phyloP scores from a whole-genome alignment of 2,888 invertebrate species.

The Spisula solida region DNA sequence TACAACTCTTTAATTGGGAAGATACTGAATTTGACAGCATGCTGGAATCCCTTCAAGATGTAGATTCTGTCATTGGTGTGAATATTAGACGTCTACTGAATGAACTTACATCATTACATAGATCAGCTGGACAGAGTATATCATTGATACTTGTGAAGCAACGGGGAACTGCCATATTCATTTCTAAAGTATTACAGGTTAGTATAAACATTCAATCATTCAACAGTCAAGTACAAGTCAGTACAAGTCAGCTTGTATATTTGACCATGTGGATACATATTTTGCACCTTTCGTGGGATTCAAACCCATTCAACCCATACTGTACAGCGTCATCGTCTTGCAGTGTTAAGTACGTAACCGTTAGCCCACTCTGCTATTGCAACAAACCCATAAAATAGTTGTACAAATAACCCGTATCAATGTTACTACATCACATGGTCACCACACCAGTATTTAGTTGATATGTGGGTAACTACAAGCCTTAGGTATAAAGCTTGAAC shows the following conservation, averaged over 20 bases:
- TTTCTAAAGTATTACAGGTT: conserved; percentile 72
- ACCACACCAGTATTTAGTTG: too few relatives aligned
- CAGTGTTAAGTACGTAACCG: too few relatives aligned
- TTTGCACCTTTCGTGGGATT: not conserved
- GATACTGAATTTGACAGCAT: conserved; percentile 7
- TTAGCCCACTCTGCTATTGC: too few relatives aligned
- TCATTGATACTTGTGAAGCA: conserved; percentile 82
- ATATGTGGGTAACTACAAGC: too few relatives aligned
- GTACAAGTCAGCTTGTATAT: too few relatives aligned
- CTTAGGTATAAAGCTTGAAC: too few relatives aligned
- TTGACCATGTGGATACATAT: not conserved
- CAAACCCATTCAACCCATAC: not conserved
- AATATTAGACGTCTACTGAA: conserved; percentile 68
- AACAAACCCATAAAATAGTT: too few relatives aligned
- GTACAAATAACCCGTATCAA: too few relatives aligned
- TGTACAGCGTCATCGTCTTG: not conserved
- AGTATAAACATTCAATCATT: not conserved
- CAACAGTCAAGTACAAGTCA: too few relatives aligned
- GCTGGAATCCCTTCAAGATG: not conserved
- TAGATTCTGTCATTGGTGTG: conserved; percentile 5
- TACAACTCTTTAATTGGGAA: conserved; percentile 16
- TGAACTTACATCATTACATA: conserved; percentile 59
- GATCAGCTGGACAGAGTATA: conserved; percentile 67
- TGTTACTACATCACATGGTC: too few relatives aligned
- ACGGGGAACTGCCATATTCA: conserved; percentile 76